phyloP scores from a whole-genome alignment of 2,888 invertebrate species.

The Trissolcus japonicus region DNA sequence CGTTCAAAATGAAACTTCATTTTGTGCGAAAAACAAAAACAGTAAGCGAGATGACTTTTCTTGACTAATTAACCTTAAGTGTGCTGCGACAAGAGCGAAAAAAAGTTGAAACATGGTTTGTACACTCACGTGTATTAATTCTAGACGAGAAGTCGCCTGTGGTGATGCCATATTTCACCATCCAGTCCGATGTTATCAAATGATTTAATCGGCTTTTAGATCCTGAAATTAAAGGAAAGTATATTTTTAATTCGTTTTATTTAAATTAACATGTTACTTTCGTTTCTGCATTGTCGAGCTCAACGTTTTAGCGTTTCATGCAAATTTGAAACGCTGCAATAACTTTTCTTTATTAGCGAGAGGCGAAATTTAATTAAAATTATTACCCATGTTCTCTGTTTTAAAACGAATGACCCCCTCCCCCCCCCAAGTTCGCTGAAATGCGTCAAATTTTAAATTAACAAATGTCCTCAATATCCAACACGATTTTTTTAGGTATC shows the following conservation, averaged over 20 bases:
- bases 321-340: constrained; percentile 3
- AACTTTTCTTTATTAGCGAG: neutral
- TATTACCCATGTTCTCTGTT: neutral
- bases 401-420: too few relatives aligned
- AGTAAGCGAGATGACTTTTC: neutral
- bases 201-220: constrained; percentile 42
- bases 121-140: constrained; percentile 70
- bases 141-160: constrained; percentile 72
- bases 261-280: constrained; percentile 24
- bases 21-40: neutral
- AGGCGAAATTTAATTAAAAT: constrained; percentile 2
- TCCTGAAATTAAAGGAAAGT: constrained; percentile 51
- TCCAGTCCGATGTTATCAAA: constrained; percentile 47
- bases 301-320: constrained; percentile 2
- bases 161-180: constrained; percentile 68
- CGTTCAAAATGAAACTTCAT: neutral
- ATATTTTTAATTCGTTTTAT: constrained; percentile 34
- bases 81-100: constrained; percentile 11
- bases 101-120: constrained; percentile 10
- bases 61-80: constrained; percentile 31
- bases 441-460: too few relatives aligned
- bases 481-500: too few relatives aligned
- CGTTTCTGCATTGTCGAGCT: constrained; percentile 6
- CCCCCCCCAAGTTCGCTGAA: too few relatives aligned
- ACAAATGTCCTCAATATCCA: too few relatives aligned